Conservation (phyloP, 2,797 vertebrate genomes). For the Cyprinodon diabolis region DNA sequence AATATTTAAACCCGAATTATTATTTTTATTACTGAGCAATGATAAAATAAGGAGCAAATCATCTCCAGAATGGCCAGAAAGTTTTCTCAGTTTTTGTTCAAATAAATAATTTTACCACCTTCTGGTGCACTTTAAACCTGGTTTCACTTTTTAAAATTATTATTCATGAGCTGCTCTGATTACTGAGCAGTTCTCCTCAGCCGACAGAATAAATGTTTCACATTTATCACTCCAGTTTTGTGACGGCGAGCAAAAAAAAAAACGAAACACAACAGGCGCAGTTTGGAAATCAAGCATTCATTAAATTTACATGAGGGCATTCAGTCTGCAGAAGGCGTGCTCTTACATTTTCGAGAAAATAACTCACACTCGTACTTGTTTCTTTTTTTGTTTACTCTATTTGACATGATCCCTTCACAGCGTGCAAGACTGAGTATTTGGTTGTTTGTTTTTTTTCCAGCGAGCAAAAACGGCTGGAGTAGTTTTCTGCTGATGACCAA, state of each 20-base stretch:
- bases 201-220: slow-evolving; percentile 3
- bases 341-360: slow-evolving; percentile 18
- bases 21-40: not conserved
- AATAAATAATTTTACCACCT: not conserved
- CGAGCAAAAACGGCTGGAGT: slow-evolving; percentile 22
- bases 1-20: not conserved
- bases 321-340: not conserved
- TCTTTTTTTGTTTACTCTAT: slow-evolving; percentile 34
- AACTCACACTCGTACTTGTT: slow-evolving; percentile 1
- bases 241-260: not conserved
- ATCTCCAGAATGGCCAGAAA: not conserved
- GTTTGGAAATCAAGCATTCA: slow-evolving; percentile 3
- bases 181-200: not conserved
- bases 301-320: not conserved
- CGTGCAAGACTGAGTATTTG: slow-evolving; percentile 13
- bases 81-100: not conserved
- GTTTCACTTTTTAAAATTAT: not conserved
- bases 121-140: not conserved
- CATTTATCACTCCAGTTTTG: not conserved
- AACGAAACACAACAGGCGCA: not conserved
- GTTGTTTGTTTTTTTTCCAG: slow-evolving; percentile 16
- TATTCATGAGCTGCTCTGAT: not conserved
- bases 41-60: not conserved
- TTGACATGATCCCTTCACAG: slow-evolving; percentile 12
- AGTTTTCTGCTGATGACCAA: slow-evolving; percentile 35